Base-by-base conservation (phyloP, 2,888 invertebrate genomes). In the Ormyrus thymus region DNA sequence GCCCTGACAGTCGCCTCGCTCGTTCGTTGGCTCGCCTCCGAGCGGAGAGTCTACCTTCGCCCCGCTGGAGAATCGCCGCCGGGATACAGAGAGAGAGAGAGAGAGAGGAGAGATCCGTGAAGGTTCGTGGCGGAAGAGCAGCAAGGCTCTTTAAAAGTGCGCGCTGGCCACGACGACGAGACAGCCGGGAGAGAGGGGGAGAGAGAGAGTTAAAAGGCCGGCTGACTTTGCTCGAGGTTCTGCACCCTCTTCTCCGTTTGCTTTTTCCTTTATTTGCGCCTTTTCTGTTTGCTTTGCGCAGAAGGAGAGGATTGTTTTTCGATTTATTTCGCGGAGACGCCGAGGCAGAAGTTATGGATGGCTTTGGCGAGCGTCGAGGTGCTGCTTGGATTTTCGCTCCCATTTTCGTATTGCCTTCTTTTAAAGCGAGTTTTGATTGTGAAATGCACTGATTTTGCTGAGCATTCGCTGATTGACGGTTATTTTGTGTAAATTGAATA, bases 1-100 rank as follows among this genome's bases (percentile, higher is more conserved):
- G 64, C 78, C 62, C 74, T 64, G 80, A 80, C 77, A 73, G 79
- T 71, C 70, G 56, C 58, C 70, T 43, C 65, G 76, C 13, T 64
- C 64, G 65, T 66, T 58, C 51, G 53, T 46, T 45, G 69, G 46
- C n/a, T 69, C 61, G 43, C 48, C 10, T 69, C 58, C 55, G 6
- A 43, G 29, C 29, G 29, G 29, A 9, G 29, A 15, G 43, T 43
- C 68, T 64, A 53, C 73, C 64, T 46, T 53, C 59, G 11, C 74
- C 8, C 64, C 8, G 29, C 48, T n/a, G 29, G n/a, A n/a, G 10
- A 58, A 48, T 56, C 10, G 43, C 4, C 43, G 53, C 29, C 66
- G 69, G 45, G 59, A 43, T n/a, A 45, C 43, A 56, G 58, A 66
- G 75, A 15, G 53, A 56, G 64, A 56, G 77, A 58, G 55, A 46